Percentiles rank a stretch among this genome's conserved stretches.
These are phyloP conservation scores for Coremacera marginata DNA, from an alignment of 2,888 invertebrate genomes.

Conservation along the genomic window DNA sequence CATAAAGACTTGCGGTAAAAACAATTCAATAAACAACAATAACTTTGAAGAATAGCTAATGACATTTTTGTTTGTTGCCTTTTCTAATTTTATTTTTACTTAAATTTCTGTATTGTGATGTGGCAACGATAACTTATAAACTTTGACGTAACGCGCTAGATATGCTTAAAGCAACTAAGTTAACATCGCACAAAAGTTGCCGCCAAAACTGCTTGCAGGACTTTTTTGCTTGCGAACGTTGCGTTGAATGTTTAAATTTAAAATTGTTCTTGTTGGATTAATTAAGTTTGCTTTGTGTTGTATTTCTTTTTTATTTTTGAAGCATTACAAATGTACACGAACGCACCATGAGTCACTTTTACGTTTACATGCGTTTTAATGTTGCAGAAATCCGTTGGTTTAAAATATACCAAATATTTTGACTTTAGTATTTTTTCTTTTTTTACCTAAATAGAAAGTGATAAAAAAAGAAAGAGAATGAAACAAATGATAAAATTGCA, in stretches of 20 bases:
- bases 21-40: not conserved
- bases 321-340: not conserved
- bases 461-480: not conserved
- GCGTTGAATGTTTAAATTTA: conserved; percentile 5
- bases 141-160: not conserved
- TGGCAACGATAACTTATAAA: not conserved
- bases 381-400: conserved; percentile 7
- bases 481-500: not conserved
- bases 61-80: conserved; percentile 10
- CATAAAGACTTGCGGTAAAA: not conserved
- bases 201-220: conserved; percentile 9
- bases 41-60: not conserved
- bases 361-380: not conserved
- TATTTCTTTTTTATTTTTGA: conserved; percentile 4
- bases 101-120: not conserved
- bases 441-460: conserved; percentile 37
- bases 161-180: conserved; percentile 2
- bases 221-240: not conserved
- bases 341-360: conserved; percentile 25
- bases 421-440: conserved; percentile 11
- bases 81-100: not conserved
- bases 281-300: conserved; percentile 16
- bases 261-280: conserved; percentile 7
- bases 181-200: not conserved
- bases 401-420: not conserved